A percentile compares a stretch with the other conserved stretches of the same genome.
phyloP scores from a whole-genome alignment of 2,888 invertebrate species.

The Cryptophagus acutangulus region DNA sequence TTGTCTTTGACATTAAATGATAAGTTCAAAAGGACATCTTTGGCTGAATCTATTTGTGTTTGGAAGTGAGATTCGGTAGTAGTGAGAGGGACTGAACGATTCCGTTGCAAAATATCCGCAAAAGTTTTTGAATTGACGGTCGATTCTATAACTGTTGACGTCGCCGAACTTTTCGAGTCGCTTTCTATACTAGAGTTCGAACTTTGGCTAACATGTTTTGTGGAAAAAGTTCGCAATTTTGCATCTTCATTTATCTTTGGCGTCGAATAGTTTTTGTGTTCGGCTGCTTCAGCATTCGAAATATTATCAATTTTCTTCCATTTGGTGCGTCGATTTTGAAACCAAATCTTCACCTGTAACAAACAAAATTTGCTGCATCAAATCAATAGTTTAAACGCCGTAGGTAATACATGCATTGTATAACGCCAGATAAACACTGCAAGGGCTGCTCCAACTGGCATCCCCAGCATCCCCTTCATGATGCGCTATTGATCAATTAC shows the following conservation, averaged over 20 bases:
- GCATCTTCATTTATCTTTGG: slow-evolving; percentile 32
- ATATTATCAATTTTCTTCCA: slow-evolving; percentile 94
- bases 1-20: slow-evolving; percentile 38
- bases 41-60: slow-evolving; percentile 40
- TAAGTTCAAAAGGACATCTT: slow-evolving; percentile 44
- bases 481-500: slow-evolving; percentile 42
- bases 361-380: slow-evolving; percentile 14
- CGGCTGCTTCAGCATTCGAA: slow-evolving; percentile 81
- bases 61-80: slow-evolving; percentile 37
- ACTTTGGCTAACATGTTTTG: slow-evolving; percentile 39
- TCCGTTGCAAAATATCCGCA: slow-evolving; percentile 39
- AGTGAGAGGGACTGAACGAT: slow-evolving; percentile 31
- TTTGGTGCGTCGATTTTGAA: slow-evolving; percentile 78
- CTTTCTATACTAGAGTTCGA: slow-evolving; percentile 46
- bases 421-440: slow-evolving; percentile 34
- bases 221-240: slow-evolving; percentile 32
- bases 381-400: slow-evolving; percentile 38
- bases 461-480: slow-evolving; percentile 34
- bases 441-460: slow-evolving; percentile 31
- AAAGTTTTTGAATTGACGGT: slow-evolving; percentile 37
- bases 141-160: slow-evolving; percentile 29
- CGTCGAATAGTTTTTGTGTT: slow-evolving; percentile 60
- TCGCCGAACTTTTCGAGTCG: slow-evolving; percentile 44
- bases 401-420: slow-evolving; percentile 34
- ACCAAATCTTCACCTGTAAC: slow-evolving; percentile 86